Percentiles rank a stretch among this genome's conserved stretches.
phyloP scores from a whole-genome alignment of 2,888 invertebrate genomes.

The Synergus japonicus region DNA sequence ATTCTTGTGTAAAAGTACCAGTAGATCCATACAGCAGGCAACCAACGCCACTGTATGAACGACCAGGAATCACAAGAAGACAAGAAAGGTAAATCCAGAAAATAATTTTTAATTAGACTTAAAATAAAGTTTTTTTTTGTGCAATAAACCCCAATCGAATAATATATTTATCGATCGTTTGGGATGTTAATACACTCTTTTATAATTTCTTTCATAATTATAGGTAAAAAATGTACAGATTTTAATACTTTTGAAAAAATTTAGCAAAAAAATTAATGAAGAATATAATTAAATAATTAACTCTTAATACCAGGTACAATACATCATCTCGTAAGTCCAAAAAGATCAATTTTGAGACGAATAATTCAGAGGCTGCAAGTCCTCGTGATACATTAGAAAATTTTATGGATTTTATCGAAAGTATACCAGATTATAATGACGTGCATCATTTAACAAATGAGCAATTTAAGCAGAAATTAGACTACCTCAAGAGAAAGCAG shows the following conservation, averaged over 20 bases:
- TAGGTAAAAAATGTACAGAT: not conserved
- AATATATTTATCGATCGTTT: no score
- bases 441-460: slow-evolving; percentile 86
- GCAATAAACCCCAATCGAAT: no score
- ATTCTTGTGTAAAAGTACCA: slow-evolving; percentile 86
- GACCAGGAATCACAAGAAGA: slow-evolving; percentile 68
- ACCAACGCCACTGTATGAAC: slow-evolving; percentile 85
- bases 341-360: slow-evolving; percentile 42
- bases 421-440: slow-evolving; percentile 89
- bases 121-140: not conserved
- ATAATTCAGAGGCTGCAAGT: slow-evolving; percentile 52
- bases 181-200: no score
- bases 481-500: slow-evolving; percentile 83
- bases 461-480: slow-evolving; percentile 86
- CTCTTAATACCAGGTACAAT: not conserved
- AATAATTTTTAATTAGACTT: not conserved
- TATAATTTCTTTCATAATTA: not conserved
- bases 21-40: slow-evolving; percentile 85
- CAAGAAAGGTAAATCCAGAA: slow-evolving; percentile 22
- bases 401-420: slow-evolving; percentile 86
- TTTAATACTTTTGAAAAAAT: not conserved
- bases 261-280: no score
- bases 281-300: not conserved
- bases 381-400: slow-evolving; percentile 79
- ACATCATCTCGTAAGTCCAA: not conserved